Evolutionary conservation across 2,888 invertebrate genomes (phyloP), one percentile per base, ranked within the genome.

Genomic region (Megamerina dolium): DNA sequence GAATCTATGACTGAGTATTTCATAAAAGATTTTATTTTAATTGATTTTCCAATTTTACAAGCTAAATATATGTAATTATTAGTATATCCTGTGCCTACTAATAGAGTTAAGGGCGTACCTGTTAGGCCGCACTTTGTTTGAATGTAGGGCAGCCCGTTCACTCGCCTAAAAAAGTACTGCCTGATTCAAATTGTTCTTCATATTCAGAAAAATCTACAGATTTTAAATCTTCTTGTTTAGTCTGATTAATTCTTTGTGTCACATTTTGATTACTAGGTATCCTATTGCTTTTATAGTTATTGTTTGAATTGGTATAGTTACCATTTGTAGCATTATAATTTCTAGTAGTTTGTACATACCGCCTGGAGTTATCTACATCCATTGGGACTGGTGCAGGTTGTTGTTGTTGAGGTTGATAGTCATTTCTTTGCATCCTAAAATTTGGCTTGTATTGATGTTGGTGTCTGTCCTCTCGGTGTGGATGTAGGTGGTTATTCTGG

Each of bases 131-230:
- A 39, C 2, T 21, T 30, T 39, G 39, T 31, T 20, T 31, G 31
- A 13, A 31, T 16, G 14, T 29, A 37, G n/a, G 21, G 31, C 14
- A 36, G 23, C 36, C 14, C 23, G 13, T 38, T 36, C 14, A 13
- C 16, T 14, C 36, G 23, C 36, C 26, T 23, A 23, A 23, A 36
- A 36, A 36, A 23, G 9, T 29, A 29, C 37, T 31, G n/a, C 27
- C 40, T 33, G 40, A 8, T 34, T 34, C 23, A 18, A n/a, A 19
- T 33, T 33, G 34, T 26, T 41, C 27, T 19, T 34, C 40, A 26
- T 32, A 21, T 17, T 40, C 33, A 18, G 17, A 17, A 1, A 38
- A 19, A 13, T 20, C n/a, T 31, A 14, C 38, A 18, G 32, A 20
- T 12, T 37, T 29, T 29, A 37, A 17, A 27, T 37, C 29, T n/a